A percentile compares a stretch with the other conserved stretches of the same genome.
These are phyloP conservation scores for Uropetala carovei DNA, from an alignment of 2,888 invertebrate species.

Conservation along the genomic window DNA sequence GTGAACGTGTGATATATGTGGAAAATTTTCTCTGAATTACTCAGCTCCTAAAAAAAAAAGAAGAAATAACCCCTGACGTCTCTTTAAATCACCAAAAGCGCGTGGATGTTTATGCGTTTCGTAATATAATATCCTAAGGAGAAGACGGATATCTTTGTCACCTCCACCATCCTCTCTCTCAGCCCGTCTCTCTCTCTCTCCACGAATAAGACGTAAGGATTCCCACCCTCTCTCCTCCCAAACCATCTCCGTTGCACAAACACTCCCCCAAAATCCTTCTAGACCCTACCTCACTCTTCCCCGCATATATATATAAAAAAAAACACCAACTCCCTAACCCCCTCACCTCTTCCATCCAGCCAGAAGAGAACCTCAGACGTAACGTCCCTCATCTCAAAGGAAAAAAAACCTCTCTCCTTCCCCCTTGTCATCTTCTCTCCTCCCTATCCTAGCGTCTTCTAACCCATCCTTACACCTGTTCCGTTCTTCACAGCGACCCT, in stretches of 20 bases:
- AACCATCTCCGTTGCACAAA: background rate
- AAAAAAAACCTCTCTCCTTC: no score
- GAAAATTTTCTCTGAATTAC: background rate
- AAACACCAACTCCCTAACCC: background rate
- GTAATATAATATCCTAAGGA: background rate
- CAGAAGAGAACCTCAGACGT: background rate
- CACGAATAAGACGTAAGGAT: background rate
- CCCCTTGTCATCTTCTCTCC: background rate
- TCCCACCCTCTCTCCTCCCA: background rate
- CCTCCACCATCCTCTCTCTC: background rate
- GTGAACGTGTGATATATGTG: background rate
- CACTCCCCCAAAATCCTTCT: background rate
- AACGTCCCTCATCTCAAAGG: slow-evolving; percentile 13
- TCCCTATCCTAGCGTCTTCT: background rate
- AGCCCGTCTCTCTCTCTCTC: no score
- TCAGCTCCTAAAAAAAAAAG: background rate
- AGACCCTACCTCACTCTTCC: background rate
- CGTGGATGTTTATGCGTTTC: slow-evolving; percentile 4
- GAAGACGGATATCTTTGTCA: slow-evolving; percentile 18
- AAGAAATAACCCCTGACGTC: no score
- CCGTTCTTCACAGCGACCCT: slow-evolving; percentile 25
- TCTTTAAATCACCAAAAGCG: background rate
- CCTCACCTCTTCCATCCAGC: background rate
- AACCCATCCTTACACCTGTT: slow-evolving; percentile 18
- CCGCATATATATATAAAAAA: background rate